These are phyloP conservation scores for Oxygymnocypris stewartii DNA, from an alignment of 2,113 vertebrate genomes.

Conservation along the genomic window DNA sequence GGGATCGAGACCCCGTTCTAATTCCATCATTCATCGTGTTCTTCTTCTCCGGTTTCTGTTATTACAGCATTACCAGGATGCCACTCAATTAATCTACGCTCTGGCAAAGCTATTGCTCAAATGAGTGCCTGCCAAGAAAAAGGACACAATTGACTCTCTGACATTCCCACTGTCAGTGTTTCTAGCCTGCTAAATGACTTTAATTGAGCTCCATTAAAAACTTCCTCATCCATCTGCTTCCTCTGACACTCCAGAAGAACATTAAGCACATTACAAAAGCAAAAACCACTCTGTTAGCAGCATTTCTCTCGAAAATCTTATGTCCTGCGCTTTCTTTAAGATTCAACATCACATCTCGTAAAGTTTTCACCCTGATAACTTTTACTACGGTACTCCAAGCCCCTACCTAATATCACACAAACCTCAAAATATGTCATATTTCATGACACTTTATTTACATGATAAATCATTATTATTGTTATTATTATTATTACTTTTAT, in stretches of 20 bases:
- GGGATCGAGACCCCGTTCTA: slow-evolving; percentile 19
- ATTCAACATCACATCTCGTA: not conserved
- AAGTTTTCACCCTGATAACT: not conserved
- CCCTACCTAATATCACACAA: not conserved
- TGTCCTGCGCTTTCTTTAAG: not conserved
- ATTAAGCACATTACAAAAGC: not conserved
- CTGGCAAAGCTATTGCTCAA: slow-evolving; percentile 38
- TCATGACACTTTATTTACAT: not conserved
- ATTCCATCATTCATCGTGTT: slow-evolving; percentile 41
- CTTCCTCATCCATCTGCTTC: slow-evolving; percentile 20
- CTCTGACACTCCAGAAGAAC: not conserved
- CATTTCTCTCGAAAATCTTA: not conserved
- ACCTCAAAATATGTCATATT: not conserved
- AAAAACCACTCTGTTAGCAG: not conserved
- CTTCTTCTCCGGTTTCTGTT: not conserved
- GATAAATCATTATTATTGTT: too few relatives aligned
- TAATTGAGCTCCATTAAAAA: slow-evolving; percentile 30
- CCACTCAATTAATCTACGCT: slow-evolving; percentile 41
- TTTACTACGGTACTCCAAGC: not conserved
- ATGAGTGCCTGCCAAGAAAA: slow-evolving; percentile 33
- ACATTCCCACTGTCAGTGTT: slow-evolving; percentile 32
- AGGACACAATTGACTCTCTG: slow-evolving; percentile 30
- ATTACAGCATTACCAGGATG: slow-evolving; percentile 42
- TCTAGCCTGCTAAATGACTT: slow-evolving; percentile 15
- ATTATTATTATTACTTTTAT: too few relatives aligned